Percentiles rank a stretch among this genome's conserved stretches.
phyloP scores from a whole-genome alignment of 2,888 invertebrate species.

The Neoascia interrupta region DNA sequence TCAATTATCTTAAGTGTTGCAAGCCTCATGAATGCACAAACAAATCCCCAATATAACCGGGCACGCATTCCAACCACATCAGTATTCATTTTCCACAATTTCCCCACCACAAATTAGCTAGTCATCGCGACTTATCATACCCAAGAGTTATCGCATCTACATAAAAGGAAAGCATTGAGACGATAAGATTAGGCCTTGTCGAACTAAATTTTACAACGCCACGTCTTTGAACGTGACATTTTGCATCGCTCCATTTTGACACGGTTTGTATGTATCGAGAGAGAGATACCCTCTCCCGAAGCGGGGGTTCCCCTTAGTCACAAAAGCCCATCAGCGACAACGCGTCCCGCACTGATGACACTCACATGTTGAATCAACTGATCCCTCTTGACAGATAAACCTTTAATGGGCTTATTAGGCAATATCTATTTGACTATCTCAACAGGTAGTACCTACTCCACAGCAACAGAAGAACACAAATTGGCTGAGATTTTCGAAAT shows the following conservation, averaged over 20 bases:
- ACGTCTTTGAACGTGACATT: conserved; percentile 6
- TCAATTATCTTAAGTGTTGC: no score
- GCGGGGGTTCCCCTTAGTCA: no score
- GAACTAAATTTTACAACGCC: conserved; percentile 9
- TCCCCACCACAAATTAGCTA: no score
- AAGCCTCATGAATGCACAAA: no score
- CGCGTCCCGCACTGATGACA: conserved; percentile 25
- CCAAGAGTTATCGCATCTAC: no score
- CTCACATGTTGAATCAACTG: conserved; percentile 16
- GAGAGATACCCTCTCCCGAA: background rate
- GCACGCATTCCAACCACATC: no score
- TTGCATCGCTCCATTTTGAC: background rate
- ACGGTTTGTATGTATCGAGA: background rate
- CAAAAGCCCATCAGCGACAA: no score
- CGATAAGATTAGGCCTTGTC: conserved; percentile 37
- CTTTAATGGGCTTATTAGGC: conserved; percentile 36
- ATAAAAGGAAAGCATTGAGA: background rate
- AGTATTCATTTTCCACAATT: no score
- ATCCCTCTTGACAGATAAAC: conserved; percentile 52
- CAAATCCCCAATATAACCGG: no score
- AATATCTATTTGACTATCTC: conserved; percentile 16
- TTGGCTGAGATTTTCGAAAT: conserved; percentile 15
- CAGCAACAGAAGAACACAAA: conserved; percentile 16
- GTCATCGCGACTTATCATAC: conserved; percentile 16
- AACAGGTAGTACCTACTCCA: no score